phyloP scores from a whole-genome alignment of 2,888 invertebrate genomes.

The Eurytoma californica region DNA sequence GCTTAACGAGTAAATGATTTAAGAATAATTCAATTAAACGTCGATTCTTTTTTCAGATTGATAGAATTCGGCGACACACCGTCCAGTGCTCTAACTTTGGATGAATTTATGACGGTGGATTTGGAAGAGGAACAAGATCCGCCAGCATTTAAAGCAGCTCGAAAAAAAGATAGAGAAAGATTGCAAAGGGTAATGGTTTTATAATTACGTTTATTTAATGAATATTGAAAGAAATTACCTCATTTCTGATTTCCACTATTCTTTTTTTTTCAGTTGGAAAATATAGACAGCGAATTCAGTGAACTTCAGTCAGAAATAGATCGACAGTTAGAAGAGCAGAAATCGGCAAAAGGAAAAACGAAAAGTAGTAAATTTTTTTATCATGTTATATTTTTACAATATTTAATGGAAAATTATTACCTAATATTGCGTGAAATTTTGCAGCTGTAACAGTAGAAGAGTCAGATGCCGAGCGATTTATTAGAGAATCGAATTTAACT shows the following conservation, averaged over 20 bases:
- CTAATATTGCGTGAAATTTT: not conserved
- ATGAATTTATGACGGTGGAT: slow-evolving; percentile 98
- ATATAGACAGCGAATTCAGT: slow-evolving; percentile 78
- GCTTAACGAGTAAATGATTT: not conserved
- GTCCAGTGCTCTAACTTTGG: slow-evolving; percentile 93
- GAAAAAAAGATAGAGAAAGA: slow-evolving; percentile 91
- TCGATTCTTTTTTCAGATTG: slow-evolving; percentile 76
- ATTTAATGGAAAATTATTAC: too few species aligned
- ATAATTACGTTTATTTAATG: slow-evolving; percentile 72
- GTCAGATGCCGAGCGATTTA: slow-evolving; percentile 73
- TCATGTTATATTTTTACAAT: not conserved
- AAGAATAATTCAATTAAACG: not conserved
- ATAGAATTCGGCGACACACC: slow-evolving; percentile 98
- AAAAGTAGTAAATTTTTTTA: slow-evolving; percentile 57
- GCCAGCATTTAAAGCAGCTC: slow-evolving; percentile 93
- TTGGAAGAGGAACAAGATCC: slow-evolving; percentile 97
- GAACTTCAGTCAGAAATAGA: slow-evolving; percentile 93
- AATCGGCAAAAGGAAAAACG: slow-evolving; percentile 62
- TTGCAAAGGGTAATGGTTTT: slow-evolving; percentile 81
- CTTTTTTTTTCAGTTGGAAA: slow-evolving; percentile 67
- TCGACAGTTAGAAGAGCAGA: slow-evolving; percentile 81
- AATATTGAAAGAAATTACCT: slow-evolving; percentile 68
- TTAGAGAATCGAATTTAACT: slow-evolving; percentile 75
- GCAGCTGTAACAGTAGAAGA: slow-evolving; percentile 62
- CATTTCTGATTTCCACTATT: slow-evolving; percentile 56